Evolutionary conservation across 2,888 invertebrate species (phyloP), one percentile per base, ranked within the genome.

Genomic region (Torymus texanus): DNA sequence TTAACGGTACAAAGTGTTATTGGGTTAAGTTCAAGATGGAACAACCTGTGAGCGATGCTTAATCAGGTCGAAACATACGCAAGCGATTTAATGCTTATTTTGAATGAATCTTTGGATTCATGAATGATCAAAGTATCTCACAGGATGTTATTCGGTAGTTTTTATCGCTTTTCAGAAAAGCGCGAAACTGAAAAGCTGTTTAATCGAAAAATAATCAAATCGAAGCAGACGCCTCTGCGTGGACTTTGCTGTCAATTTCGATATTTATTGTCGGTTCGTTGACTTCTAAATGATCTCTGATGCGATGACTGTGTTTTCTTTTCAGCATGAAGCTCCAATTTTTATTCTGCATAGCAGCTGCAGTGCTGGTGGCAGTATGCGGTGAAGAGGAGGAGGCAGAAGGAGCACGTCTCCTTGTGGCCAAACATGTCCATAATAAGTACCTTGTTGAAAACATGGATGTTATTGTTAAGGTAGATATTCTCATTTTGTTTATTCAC

Each of bases 361-460:
- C 92, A 82, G 87, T 92, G 81, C 89, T 91, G 55, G 90, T 91
- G 56, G 90, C 89, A 74, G 91, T 91, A 81, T 90, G 91, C 79
- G 92, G 93, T 63, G 93, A 93, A 80, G 91, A 91, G 80, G 94
- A 94, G 83, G 95, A 95, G 85, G 94, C 95, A 62, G 92, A 94
- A 66, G 93, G 94, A 74, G 98, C 98, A 21, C 93, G 95, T 86
- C 92, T 99, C 68, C 91, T 99, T 82, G 95, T 97, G 29, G 96
- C 97, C 12, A 99, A 99, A 91, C 96, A 97, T 91, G 95, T 99
- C 86, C 93, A 98, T 81, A 99, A 99, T 90, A 97, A 96, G 91
- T 98, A 97, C 89, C 92, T 99, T 82, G 98, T 99, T 0, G 98
- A 99, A 92, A 95, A 95, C 88, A 97, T 97, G 94, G 99, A 99